Evolutionary conservation across 2,113 vertebrate genomes (phyloP), one percentile per base, ranked within the genome.

Genomic region (Hemiscyllium ocellatum): DNA sequence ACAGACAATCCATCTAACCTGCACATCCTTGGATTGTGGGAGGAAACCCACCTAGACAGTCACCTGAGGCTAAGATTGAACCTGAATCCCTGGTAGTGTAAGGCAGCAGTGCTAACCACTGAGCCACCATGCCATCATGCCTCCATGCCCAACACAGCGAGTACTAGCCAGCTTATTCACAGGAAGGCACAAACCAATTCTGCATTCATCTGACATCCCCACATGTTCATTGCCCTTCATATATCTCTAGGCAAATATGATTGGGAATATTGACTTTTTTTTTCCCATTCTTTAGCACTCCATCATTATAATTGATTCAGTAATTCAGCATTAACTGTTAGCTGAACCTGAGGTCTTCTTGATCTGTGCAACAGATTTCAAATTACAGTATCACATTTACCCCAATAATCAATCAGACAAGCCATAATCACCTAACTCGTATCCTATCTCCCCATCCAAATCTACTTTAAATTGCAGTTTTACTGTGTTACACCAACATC

Each of bases 401-500:
- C 89, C 72, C 89, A 93, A 37, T 93, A 93, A 93, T 93, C 61
- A 61, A 93, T 93, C 89, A 93, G 61, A 17, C 19, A 19, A 91
- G 56, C 20, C 56, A 66, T 65, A 66, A 29, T 89, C 56, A 56
- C 52, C 86, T 17, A 37, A 66, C 17, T 66, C 61, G 66, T 66
- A 66, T 93, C 56, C 80, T 66, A 37, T 93, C 61, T 37, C 61
- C 50, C 86, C 17, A 37, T 42, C 89, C 33, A 66, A 68, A 93
- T 93, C 89, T 68, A 68, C 15, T 93, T 68, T 66, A 68, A 93
- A 68, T 93, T 52, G 10, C 2, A 29, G 24, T 33, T 72, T 95
- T 50, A 52, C 33, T 95, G 24, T 50, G 10, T 76, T 17, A 69
- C 69, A 95, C 94, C 19, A 72, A 19, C 47, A 72, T 24, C 13